Conservation (phyloP, 2,113 vertebrate species). For the Cacatua alba region DNA sequence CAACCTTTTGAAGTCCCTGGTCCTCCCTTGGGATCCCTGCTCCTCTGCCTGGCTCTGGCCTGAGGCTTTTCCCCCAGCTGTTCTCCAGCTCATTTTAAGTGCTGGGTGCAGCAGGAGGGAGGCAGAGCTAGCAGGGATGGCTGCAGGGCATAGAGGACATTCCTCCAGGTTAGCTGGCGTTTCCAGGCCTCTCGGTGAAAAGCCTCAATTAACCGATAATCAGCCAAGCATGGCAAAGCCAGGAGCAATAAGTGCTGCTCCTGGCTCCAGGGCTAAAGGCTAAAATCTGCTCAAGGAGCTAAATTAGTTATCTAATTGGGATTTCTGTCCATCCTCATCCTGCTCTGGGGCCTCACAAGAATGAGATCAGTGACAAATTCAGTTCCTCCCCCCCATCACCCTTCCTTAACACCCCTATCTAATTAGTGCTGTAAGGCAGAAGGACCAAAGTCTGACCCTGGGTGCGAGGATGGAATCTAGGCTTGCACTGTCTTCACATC, state of each 20-base stretch:
- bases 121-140: neutral
- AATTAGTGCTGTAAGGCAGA: neutral
- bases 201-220: slow-evolving; percentile 74
- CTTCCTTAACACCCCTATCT: neutral
- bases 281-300: slow-evolving; percentile 65
- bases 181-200: slow-evolving; percentile 70
- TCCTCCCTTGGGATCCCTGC: neutral
- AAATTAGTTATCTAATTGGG: slow-evolving; percentile 75
- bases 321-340: slow-evolving; percentile 57
- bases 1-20: slow-evolving; percentile 50
- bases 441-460: neutral
- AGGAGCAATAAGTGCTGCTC: slow-evolving; percentile 58
- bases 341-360: neutral
- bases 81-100: neutral
- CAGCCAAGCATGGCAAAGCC: slow-evolving; percentile 66
- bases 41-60: neutral
- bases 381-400: neutral
- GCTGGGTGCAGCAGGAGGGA: neutral
- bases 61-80: neutral
- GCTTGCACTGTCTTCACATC: neutral
- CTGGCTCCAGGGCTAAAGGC: slow-evolving; percentile 73
- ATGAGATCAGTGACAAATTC: slow-evolving; percentile 30
- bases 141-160: slow-evolving; percentile 33
- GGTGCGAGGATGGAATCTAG: neutral
- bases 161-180: slow-evolving; percentile 64